phyloP scores from a whole-genome alignment of 2,888 invertebrate species.

The Litoditis marina region DNA sequence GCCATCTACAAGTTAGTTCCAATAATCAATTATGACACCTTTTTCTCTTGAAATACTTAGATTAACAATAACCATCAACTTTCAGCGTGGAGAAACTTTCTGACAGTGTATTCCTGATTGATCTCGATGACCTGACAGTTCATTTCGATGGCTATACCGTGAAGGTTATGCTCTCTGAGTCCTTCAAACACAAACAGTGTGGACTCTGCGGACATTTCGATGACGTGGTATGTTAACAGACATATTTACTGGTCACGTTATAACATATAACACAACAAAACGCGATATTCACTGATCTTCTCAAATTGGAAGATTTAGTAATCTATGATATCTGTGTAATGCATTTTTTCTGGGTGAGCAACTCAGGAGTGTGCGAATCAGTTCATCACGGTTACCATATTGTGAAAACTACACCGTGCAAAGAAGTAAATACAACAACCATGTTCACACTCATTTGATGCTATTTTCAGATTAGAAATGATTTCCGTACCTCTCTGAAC shows the following conservation, averaged over 20 bases:
- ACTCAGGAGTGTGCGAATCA: too few species aligned
- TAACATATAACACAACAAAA: too few species aligned
- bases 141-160: slow-evolving; percentile 47
- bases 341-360: too few species aligned
- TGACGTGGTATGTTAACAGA: slow-evolving; percentile 27
- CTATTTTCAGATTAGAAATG: slow-evolving; percentile 34
- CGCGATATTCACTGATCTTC: too few species aligned
- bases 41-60: neutral
- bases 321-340: too few species aligned
- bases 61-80: neutral
- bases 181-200: slow-evolving; percentile 44
- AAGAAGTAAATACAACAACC: too few species aligned
- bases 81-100: slow-evolving; percentile 35
- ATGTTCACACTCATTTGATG: too few species aligned
- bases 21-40: neutral
- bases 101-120: slow-evolving; percentile 32
- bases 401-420: too few species aligned
- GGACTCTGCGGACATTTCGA: slow-evolving; percentile 59
- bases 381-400: too few species aligned
- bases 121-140: slow-evolving; percentile 28
- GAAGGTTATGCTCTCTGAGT: slow-evolving; percentile 36
- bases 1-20: neutral
- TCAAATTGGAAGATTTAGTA: too few species aligned
- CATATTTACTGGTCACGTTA: neutral
- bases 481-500: slow-evolving; percentile 45